Evolutionary conservation across 2,113 vertebrate genomes (phyloP).

Genomic region (Trinectes maculatus): DNA sequence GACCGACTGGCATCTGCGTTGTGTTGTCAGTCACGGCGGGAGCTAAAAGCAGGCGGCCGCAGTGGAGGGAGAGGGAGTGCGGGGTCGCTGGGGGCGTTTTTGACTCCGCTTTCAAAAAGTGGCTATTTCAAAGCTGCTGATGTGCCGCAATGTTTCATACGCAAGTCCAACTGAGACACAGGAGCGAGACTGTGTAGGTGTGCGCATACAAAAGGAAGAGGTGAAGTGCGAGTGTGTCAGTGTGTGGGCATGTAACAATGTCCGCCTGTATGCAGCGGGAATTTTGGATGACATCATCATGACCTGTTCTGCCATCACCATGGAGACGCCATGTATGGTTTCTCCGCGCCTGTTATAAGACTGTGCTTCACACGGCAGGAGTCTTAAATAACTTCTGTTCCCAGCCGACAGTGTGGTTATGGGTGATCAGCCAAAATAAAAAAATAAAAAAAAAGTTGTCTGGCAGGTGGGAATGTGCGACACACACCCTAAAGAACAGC

Average conservation of each 20-base stretch:
- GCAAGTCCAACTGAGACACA: neutral
- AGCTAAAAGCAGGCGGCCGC: conserved; percentile 34
- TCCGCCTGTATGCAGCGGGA: neutral
- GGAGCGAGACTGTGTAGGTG: conserved; percentile 12
- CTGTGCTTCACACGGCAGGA: neutral
- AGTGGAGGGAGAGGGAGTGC: conserved; percentile 4
- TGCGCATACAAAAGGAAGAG: neutral
- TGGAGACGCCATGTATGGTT: conserved; percentile 23
- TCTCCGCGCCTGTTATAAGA: neutral
- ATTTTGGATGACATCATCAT: neutral
- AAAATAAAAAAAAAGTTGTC: conserved; percentile 31
- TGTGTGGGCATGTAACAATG: neutral
- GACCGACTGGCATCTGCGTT: conserved; percentile 41
- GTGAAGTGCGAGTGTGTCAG: neutral
- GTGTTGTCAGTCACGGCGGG: conserved; percentile 43
- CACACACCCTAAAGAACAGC: conserved; percentile 57
- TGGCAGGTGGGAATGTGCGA: conserved; percentile 60
- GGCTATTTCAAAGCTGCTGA: conserved; percentile 21
- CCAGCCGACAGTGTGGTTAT: neutral
- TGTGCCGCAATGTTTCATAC: conserved; percentile 17
- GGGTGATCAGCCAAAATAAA: conserved; percentile 45
- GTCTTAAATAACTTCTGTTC: conserved; percentile 8
- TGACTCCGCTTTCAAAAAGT: neutral
- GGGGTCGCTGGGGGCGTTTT: conserved; percentile 5
- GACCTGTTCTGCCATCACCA: conserved; percentile 17